Evolutionary conservation across 2,113 vertebrate genomes (phyloP).

Genomic region (Prochilodus magdalenae): DNA sequence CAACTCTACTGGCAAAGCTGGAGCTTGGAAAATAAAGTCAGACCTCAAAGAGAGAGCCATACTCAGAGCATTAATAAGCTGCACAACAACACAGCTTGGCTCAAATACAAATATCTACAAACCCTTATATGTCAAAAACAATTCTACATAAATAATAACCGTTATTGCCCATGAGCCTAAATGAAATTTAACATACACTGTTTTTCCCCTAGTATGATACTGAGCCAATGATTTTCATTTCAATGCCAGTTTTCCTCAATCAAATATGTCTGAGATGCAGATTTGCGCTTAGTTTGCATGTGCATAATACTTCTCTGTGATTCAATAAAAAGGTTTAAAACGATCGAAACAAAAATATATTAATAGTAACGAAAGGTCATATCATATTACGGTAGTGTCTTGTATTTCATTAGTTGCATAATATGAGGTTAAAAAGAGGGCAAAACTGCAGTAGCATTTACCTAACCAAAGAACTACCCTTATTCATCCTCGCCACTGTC

Average conservation of each 20-base stretch:
- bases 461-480: constrained; percentile 3
- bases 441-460: not conserved
- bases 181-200: not conserved
- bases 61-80: constrained; percentile 38
- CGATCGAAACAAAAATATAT: not conserved
- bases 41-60: constrained; percentile 25
- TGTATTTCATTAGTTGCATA: not conserved
- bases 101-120: constrained; percentile 60
- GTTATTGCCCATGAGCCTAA: constrained; percentile 53
- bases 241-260: constrained; percentile 11
- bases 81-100: constrained; percentile 36
- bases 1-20: constrained; percentile 34
- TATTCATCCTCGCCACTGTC: not conserved
- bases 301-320: not conserved
- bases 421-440: constrained; percentile 8
- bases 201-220: not conserved
- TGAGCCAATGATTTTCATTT: not conserved
- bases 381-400: constrained; percentile 1
- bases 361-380: not conserved
- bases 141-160: constrained; percentile 41
- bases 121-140: constrained; percentile 47
- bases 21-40: constrained; percentile 30
- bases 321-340: not conserved
- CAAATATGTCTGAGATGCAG: not conserved
- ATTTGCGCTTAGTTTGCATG: not conserved